Evolutionary conservation across 2,888 invertebrate species (phyloP).

Genomic region (Mimachlamys varia): DNA sequence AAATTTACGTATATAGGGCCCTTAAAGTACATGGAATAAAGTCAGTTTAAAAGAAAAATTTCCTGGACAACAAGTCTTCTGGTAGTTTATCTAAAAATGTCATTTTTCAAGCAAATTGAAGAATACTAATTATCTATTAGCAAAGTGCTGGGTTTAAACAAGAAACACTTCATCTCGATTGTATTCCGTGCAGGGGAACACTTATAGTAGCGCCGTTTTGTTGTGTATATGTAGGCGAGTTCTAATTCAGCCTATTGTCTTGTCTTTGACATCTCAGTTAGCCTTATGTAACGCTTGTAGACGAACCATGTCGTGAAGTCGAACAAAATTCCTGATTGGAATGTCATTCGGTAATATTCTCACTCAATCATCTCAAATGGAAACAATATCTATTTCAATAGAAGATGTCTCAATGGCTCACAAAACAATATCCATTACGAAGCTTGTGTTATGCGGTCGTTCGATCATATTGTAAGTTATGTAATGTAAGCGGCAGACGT

Average conservation of each 20-base stretch:
- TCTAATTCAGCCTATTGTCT: background rate
- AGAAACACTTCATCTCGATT: too few species aligned
- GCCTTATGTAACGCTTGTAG: background rate
- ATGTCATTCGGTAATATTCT: background rate
- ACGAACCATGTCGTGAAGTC: background rate
- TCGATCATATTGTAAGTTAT: background rate
- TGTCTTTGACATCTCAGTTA: background rate
- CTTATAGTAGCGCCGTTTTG: too few species aligned
- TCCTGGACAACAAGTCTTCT: too few species aligned
- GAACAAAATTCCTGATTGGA: background rate
- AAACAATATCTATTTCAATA: slow-evolving; percentile 11
- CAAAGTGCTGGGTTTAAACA: too few species aligned
- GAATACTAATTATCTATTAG: too few species aligned
- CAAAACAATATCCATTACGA: slow-evolving; percentile 32
- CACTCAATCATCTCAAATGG: slow-evolving; percentile 18
- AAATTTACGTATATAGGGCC: too few species aligned
- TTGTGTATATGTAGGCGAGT: too few species aligned
- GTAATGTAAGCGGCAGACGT: background rate
- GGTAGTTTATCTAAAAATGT: too few species aligned
- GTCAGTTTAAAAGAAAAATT: too few species aligned
- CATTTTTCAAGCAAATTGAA: too few species aligned
- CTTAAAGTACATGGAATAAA: too few species aligned
- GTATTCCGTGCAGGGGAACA: too few species aligned
- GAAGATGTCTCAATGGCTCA: slow-evolving; percentile 15
- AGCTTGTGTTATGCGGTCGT: background rate